phyloP scores from a whole-genome alignment of 2,888 invertebrate genomes.

The Camptogramma bilineatum region DNA sequence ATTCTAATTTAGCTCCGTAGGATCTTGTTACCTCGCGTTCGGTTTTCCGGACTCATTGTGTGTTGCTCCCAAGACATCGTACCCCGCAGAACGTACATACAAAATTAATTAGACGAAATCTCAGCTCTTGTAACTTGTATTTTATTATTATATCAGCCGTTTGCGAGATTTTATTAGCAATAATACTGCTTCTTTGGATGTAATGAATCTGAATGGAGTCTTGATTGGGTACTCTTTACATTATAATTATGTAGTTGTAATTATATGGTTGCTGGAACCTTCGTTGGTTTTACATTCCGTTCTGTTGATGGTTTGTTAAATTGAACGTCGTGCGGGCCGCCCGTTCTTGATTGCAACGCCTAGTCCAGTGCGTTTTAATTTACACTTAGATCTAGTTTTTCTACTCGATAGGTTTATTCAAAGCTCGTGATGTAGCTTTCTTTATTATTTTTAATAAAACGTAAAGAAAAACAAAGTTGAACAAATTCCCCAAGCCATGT shows the following conservation, averaged over 20 bases:
- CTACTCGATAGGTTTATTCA: not conserved
- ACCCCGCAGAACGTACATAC: constrained; percentile 78
- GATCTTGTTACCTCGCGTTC: constrained; percentile 80
- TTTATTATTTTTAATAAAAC: too few species aligned
- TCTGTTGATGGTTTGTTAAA: constrained; percentile 79
- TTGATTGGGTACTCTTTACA: constrained; percentile 78
- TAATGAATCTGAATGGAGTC: constrained; percentile 78
- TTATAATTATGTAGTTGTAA: constrained; percentile 82
- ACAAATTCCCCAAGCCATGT: too few species aligned
- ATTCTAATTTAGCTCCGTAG: constrained; percentile 82
- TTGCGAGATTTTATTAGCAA: constrained; percentile 78
- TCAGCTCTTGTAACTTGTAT: constrained; percentile 81
- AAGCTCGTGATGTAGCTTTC: too few species aligned
- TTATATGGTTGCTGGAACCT: constrained; percentile 77
- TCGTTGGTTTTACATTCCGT: constrained; percentile 69
- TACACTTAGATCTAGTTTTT: constrained; percentile 35
- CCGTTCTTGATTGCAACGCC: constrained; percentile 68
- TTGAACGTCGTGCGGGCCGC: constrained; percentile 75
- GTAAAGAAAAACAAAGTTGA: too few species aligned
- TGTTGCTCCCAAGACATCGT: constrained; percentile 82
- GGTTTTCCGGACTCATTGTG: constrained; percentile 80
- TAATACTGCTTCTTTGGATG: constrained; percentile 78
- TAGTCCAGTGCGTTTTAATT: constrained; percentile 55
- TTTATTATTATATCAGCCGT: constrained; percentile 83
- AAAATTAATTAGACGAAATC: constrained; percentile 85